Percentiles rank a stretch among this genome's conserved stretches.
phyloP scores from a whole-genome alignment of 2,888 invertebrate species.

The Standfussiana lucernea region DNA sequence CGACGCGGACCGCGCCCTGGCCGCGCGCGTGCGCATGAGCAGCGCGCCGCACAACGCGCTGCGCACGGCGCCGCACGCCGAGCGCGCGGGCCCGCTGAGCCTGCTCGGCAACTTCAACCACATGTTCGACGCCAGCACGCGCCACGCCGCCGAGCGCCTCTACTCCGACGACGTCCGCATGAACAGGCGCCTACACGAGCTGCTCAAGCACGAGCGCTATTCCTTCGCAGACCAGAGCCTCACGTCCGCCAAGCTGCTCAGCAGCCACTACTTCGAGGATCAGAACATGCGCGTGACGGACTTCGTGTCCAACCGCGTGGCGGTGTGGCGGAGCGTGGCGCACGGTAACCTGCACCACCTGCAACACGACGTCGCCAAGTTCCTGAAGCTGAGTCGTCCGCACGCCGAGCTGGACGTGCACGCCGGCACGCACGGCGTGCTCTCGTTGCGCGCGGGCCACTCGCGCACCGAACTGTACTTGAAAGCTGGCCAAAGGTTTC shows the following conservation, averaged over 20 bases:
- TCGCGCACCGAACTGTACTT: conserved; percentile 71
- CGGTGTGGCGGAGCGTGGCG: conserved; percentile 83
- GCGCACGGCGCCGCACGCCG: conserved; percentile 75
- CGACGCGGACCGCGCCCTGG: conserved; percentile 81
- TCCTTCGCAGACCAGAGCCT: conserved; percentile 81
- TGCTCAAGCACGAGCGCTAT: conserved; percentile 78
- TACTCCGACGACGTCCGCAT: conserved; percentile 81
- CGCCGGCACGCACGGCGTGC: conserved; percentile 79
- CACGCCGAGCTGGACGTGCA: conserved; percentile 73
- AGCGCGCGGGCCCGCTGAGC: conserved; percentile 77
- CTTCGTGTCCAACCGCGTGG: conserved; percentile 82
- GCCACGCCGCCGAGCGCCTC: conserved; percentile 81
- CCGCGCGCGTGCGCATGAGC: conserved; percentile 71
- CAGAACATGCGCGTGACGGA: conserved; percentile 82
- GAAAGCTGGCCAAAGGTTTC: conserved; percentile 78
- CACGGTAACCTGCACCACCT: conserved; percentile 81
- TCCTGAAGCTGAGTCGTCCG: conserved; percentile 64
- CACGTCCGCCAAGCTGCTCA: conserved; percentile 78
- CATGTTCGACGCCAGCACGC: conserved; percentile 85
- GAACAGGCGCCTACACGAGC: conserved; percentile 79
- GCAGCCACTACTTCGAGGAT: conserved; percentile 80
- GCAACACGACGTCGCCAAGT: conserved; percentile 79
- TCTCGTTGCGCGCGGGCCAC: conserved; percentile 70
- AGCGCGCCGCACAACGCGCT: conserved; percentile 72
- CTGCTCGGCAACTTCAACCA: conserved; percentile 87